A percentile compares a stretch with the other conserved stretches of the same genome.
phyloP scores from a whole-genome alignment of 1,140 invertebrate genomes.

The Lasaia peninsularis region DNA sequence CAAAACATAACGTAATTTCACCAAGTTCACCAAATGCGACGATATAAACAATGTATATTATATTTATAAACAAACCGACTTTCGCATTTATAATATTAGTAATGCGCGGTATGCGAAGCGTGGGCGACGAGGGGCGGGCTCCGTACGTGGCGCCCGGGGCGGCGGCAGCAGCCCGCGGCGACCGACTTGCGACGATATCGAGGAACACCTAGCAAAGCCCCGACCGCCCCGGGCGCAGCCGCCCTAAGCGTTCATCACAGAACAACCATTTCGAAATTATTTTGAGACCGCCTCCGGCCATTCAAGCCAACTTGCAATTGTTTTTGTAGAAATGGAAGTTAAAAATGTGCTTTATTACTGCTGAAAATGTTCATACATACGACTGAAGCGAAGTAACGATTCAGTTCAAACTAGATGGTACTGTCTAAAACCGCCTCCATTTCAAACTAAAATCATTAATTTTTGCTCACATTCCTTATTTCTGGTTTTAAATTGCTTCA shows the following conservation, averaged over 20 bases:
- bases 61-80: background rate
- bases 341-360: background rate
- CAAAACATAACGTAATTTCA: too few relatives aligned
- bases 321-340: conserved; percentile 13
- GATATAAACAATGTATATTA: background rate
- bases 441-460: too few relatives aligned
- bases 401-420: too few relatives aligned
- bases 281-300: conserved; percentile 43
- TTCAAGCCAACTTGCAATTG: conserved; percentile 10
- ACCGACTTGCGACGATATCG: conserved; percentile 33
- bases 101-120: background rate
- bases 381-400: too few relatives aligned
- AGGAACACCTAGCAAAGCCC: conserved; percentile 48
- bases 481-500: too few relatives aligned
- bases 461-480: too few relatives aligned
- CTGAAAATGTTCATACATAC: too few relatives aligned
- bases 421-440: too few relatives aligned
- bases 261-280: conserved; percentile 66
- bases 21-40: too few relatives aligned
- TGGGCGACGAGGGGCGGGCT: conserved; percentile 8
- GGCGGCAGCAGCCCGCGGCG: conserved; percentile 17
- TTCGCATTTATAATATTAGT: conserved; percentile 2
- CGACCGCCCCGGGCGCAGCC: conserved; percentile 36
- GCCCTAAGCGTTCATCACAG: conserved; percentile 46
- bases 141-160: conserved; percentile 11